phyloP scores from a whole-genome alignment of 2,888 invertebrate genomes.

The Thumatha senex region DNA sequence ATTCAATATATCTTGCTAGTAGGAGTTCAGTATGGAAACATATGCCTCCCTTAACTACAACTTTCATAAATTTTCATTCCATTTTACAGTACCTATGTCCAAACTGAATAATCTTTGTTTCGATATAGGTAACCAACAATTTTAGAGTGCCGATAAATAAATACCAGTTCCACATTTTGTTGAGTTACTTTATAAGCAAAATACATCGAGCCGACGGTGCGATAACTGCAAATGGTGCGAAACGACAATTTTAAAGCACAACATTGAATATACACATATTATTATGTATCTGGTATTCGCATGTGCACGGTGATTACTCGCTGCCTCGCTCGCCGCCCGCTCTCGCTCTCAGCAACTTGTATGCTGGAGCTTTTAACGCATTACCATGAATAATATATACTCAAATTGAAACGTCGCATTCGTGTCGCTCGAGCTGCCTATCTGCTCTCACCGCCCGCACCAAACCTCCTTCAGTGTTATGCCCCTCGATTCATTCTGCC shows the following conservation, averaged over 20 bases:
- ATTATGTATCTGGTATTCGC: conserved; percentile 66
- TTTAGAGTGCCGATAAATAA: conserved; percentile 60
- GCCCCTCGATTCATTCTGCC: conserved; percentile 60
- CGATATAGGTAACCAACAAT: conserved; percentile 54
- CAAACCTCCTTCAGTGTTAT: conserved; percentile 65
- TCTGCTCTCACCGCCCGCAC: conserved; percentile 56
- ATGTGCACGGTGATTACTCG: conserved; percentile 77
- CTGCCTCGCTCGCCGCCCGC: conserved; percentile 44
- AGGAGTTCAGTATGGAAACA: conserved; percentile 43
- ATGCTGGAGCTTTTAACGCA: conserved; percentile 80
- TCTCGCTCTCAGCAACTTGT: conserved; percentile 65
- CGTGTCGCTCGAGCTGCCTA: conserved; percentile 74
- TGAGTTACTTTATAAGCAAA: conserved; percentile 51
- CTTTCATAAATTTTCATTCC: conserved; percentile 23
- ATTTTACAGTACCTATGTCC: conserved; percentile 15
- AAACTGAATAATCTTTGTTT: conserved; percentile 40
- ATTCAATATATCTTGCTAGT: conserved; percentile 62
- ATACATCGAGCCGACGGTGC: conserved; percentile 65
- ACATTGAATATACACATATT: conserved; percentile 73
- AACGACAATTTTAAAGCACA: conserved; percentile 80
- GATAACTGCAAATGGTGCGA: conserved; percentile 75
- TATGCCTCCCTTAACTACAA: conserved; percentile 31
- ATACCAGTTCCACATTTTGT: conserved; percentile 44
- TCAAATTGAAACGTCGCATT: conserved; percentile 83
- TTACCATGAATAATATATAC: conserved; percentile 83